Base-by-base conservation (phyloP, 1,140 invertebrate genomes). In the Ptiloglossa arizonensis region DNA sequence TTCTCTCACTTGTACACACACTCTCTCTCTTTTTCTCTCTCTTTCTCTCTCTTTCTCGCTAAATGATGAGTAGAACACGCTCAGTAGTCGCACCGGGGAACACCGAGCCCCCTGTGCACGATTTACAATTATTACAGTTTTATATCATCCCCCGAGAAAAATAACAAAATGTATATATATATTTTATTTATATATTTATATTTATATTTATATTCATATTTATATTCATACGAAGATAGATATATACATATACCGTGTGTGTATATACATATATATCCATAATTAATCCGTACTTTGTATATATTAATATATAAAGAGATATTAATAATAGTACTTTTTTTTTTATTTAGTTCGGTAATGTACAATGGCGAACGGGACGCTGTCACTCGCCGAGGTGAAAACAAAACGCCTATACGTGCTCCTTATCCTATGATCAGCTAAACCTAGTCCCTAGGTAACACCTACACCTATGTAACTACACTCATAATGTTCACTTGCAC, bases 401-500 rank as follows among this genome's bases (percentile, higher is more conserved):
- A 90, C 82, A 81, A 89, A 90, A 91, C 87, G 79, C 82, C 82
- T 81, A 80, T 87, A 89, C 89, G 83, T 88, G 88, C 85, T 79
- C 85, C 87, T 90, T 90, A 89, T 87, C 73, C 85, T 89, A 80
- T 60, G 66, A 87, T 89, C 89, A 87, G 80, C 87, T 91, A 92
- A 92, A 78, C 81, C 89, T 91, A 91, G 88, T 89, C 83, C 86
- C 87, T 91, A 92, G 90, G 89, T 91, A 91, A 92, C 90, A 91
- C 87, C 90, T 91, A 91, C 85, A 79, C 86, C 85, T 90, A 88
- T 87, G 87, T 89, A 90, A 91, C 87, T 90, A 91, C 91, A 90
- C 86, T 90, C 90, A 88, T 91, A 91, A 91, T 92, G 87, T 92
- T 92, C 88, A 89, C 90, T 90, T 92, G 91, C 91, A 92, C 91